Percentiles rank a stretch among this genome's conserved stretches.
Conservation (phyloP, 2,888 invertebrate genomes). For the Acrobasis suavella region DNA sequence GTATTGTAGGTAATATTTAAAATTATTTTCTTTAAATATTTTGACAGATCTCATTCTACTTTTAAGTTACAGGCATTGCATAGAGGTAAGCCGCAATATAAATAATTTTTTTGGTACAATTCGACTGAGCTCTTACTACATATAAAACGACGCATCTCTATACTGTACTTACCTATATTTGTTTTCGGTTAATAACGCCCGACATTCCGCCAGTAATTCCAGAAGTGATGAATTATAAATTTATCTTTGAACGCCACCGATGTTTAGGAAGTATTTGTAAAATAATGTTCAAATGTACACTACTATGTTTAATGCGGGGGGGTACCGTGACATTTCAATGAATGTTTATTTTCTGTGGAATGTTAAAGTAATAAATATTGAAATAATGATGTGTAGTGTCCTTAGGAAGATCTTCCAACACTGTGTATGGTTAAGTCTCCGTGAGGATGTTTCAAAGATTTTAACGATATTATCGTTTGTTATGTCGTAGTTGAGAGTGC, state of each 20-base stretch:
- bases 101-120: not conserved
- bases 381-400: conserved; percentile 61
- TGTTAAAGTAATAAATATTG: conserved; percentile 52
- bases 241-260: conserved; percentile 54
- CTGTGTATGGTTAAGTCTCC: conserved; percentile 53
- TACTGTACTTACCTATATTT: conserved; percentile 30
- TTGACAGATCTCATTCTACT: conserved; percentile 63
- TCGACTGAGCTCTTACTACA: not conserved
- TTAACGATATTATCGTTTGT: conserved; percentile 46
- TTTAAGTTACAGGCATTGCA: conserved; percentile 49
- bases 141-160: conserved; percentile 12
- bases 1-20: conserved; percentile 19
- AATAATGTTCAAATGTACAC: conserved; percentile 28
- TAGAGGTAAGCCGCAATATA: conserved; percentile 41
- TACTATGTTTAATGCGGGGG: conserved; percentile 38
- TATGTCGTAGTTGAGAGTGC: conserved; percentile 45
- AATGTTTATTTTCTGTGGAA: conserved; percentile 51
- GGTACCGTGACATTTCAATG: conserved; percentile 64
- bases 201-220: conserved; percentile 60
- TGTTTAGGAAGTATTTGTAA: conserved; percentile 44
- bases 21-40: conserved; percentile 35
- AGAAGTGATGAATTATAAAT: conserved; percentile 37
- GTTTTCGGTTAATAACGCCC: conserved; percentile 43
- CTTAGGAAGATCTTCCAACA: conserved; percentile 64
- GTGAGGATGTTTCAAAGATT: conserved; percentile 46